These are phyloP conservation scores for Apodemia hepburni DNA, from an alignment of 2,888 invertebrate species.

Conservation along the genomic window DNA sequence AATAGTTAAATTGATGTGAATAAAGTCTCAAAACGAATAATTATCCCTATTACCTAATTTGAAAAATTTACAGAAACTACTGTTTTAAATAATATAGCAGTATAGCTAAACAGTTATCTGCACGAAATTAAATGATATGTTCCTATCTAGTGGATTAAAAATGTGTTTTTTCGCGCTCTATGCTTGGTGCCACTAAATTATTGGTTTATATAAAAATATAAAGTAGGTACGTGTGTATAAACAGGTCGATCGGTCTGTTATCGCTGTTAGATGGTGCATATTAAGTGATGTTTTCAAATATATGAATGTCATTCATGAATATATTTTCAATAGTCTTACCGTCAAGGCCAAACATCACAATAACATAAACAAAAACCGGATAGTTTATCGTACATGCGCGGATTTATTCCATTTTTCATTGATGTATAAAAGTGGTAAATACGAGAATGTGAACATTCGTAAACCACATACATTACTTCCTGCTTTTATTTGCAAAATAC, in stretches of 20 bases:
- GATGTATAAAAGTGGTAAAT: slow-evolving; percentile 1
- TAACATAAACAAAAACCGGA: slow-evolving; percentile 69
- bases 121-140: no score
- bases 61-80: no score
- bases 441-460: background rate
- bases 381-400: slow-evolving; percentile 45
- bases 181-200: no score
- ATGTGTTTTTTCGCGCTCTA: no score
- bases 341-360: slow-evolving; percentile 58
- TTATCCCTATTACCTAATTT: no score
- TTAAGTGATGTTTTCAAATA: background rate
- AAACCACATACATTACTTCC: background rate
- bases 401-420: background rate
- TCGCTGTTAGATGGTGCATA: slow-evolving; percentile 3
- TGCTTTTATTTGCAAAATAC: slow-evolving; percentile 7
- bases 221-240: background rate
- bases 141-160: no score
- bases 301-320: background rate
- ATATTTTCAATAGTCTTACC: slow-evolving; percentile 43
- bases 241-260: background rate
- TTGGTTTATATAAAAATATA: background rate
- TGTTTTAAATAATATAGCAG: no score
- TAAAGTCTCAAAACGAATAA: no score
- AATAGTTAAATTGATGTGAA: no score
- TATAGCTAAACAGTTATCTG: no score